Conservation (phyloP, 2,113 vertebrate species). For the Catharus minimus region DNA sequence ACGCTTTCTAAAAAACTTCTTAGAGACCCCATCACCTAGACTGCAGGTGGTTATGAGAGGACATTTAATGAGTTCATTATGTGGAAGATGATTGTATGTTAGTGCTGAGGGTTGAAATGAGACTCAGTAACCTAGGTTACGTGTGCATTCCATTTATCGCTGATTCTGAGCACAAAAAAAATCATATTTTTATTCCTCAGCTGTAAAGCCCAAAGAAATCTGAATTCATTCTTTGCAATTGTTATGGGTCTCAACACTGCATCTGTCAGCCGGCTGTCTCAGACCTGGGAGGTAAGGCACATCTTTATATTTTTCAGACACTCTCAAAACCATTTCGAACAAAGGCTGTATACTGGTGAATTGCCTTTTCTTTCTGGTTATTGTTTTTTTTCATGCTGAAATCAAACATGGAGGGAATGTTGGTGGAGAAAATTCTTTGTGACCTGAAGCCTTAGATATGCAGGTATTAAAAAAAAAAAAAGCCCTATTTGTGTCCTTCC, state of each 20-base stretch:
- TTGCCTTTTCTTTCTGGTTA: conserved; percentile 2
- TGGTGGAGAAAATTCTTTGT: not conserved
- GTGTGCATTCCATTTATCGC: not conserved
- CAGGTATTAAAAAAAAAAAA: not conserved
- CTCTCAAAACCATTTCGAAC: not conserved
- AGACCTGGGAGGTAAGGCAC: conserved; percentile 93
- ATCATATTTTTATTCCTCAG: conserved; percentile 72
- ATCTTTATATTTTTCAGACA: not conserved
- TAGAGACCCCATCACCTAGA: conserved; percentile 28
- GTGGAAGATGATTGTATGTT: conserved; percentile 32
- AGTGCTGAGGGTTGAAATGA: conserved; percentile 34
- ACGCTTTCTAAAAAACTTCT: conserved; percentile 18
- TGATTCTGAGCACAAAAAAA: conserved; percentile 5
- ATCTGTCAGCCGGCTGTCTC: conserved; percentile 90
- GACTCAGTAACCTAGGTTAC: conserved; percentile 25
- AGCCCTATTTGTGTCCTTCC: not conserved
- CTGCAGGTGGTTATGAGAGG: conserved; percentile 44
- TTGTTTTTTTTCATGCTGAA: not conserved
- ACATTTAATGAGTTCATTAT: conserved; percentile 61
- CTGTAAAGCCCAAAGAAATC: conserved; percentile 95
- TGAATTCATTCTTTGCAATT: conserved; percentile 97
- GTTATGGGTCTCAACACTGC: conserved; percentile 97
- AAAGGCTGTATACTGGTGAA: not conserved
- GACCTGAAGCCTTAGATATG: not conserved
- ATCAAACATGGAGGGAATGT: not conserved